Percentiles rank a stretch among this genome's conserved stretches.
Evolutionary conservation across 2,888 invertebrate species (phyloP).

Genomic region (Cantharis nigra): DNA sequence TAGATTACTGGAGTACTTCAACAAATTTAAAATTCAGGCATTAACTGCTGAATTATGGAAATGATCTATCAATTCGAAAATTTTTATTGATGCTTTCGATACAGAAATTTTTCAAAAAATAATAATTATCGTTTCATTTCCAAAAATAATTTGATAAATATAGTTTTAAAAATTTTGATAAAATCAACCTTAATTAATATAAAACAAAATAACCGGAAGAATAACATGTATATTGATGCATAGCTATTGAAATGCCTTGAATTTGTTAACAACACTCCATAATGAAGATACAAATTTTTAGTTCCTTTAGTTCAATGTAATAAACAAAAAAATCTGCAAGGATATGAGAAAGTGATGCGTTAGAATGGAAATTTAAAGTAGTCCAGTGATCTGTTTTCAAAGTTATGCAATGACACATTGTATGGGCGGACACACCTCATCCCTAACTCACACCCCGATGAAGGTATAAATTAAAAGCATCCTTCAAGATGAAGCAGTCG

Average conservation of each 20-base stretch:
- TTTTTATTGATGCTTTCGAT: too few species aligned
- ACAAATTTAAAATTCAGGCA: too few species aligned
- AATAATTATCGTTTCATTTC: too few species aligned
- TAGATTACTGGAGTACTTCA: too few species aligned
- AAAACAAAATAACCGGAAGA: not conserved
- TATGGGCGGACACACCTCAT: constrained; percentile 33
- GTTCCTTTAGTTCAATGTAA: not conserved
- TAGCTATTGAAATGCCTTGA: not conserved
- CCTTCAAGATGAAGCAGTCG: constrained; percentile 31
- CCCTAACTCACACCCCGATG: constrained; percentile 33
- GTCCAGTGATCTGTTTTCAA: constrained; percentile 33
- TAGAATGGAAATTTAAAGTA: constrained; percentile 25
- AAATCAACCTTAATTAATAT: not conserved
- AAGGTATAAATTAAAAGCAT: constrained; percentile 33
- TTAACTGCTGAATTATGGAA: too few species aligned
- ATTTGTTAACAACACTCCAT: not conserved
- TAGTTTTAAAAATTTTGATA: not conserved
- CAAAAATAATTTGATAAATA: too few species aligned
- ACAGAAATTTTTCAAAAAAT: too few species aligned
- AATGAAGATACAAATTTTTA: not conserved
- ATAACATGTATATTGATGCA: not conserved
- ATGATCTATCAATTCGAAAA: too few species aligned
- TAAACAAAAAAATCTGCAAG: not conserved
- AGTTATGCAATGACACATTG: constrained; percentile 34
- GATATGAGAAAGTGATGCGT: constrained; percentile 29